Evolutionary conservation across 2,797 vertebrate genomes (phyloP).

Genomic region (Discoglossus pictus): DNA sequence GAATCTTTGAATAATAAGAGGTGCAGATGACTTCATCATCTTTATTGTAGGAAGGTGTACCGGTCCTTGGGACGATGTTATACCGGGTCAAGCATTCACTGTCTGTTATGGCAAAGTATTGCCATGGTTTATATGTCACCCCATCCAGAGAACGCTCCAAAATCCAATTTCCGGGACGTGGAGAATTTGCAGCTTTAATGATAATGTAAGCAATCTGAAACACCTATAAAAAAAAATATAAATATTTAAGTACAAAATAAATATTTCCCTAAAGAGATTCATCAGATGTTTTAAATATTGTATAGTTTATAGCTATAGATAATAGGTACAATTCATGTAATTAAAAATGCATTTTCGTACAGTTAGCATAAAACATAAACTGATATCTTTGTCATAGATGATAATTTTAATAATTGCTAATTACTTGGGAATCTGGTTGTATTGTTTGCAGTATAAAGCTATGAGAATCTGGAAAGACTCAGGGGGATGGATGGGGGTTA

Average conservation of each 20-base stretch:
- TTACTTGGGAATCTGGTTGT: no score
- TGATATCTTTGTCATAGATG: no score
- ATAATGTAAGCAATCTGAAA: conserved; percentile 96
- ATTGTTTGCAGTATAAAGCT: no score
- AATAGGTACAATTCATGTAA: no score
- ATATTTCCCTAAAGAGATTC: no score
- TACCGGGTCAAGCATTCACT: conserved; percentile 91
- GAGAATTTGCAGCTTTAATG: conserved; percentile 92
- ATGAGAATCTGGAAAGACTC: no score
- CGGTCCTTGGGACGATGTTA: conserved; percentile 81
- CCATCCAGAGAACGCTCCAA: conserved; percentile 90
- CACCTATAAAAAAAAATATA: conserved; percentile 69
- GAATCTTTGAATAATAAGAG: conserved; percentile 94
- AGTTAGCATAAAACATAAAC: no score
- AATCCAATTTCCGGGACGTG: conserved; percentile 93
- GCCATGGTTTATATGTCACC: conserved; percentile 85
- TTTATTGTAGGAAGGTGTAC: conserved; percentile 83
- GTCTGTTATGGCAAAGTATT: conserved; percentile 92
- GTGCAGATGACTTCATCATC: conserved; percentile 97
- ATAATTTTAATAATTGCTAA: no score
- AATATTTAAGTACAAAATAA: background rate
- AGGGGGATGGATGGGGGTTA: no score
- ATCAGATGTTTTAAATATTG: no score
- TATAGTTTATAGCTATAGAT: no score
- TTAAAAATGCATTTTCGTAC: no score